Conservation (phyloP, 2,113 vertebrate species). For the Clinocottus analis region DNA sequence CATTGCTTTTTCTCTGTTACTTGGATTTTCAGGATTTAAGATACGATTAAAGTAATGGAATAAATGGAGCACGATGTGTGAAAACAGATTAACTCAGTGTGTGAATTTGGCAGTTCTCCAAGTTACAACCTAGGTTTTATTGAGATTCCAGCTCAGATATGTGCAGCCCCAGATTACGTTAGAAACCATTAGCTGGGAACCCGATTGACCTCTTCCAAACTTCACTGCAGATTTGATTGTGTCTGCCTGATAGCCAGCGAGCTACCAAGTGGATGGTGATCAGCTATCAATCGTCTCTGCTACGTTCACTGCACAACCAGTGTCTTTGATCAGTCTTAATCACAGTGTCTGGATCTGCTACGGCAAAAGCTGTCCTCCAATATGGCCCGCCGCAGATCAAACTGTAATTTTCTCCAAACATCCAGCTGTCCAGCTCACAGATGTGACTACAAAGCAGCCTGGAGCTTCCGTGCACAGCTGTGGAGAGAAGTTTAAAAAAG, state of each 20-base stretch:
- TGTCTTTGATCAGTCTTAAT: constrained; percentile 72
- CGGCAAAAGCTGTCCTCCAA: constrained; percentile 62
- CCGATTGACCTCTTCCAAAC: constrained; percentile 38
- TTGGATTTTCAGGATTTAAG: constrained; percentile 22
- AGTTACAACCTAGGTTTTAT: constrained; percentile 46
- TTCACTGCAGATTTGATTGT: constrained; percentile 22
- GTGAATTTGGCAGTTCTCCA: constrained; percentile 34
- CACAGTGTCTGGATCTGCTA: constrained; percentile 49
- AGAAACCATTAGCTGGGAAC: constrained; percentile 46
- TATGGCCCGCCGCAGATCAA: constrained; percentile 64
- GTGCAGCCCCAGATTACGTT: constrained; percentile 35
- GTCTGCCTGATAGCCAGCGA: constrained; percentile 29
- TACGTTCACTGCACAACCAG: constrained; percentile 43
- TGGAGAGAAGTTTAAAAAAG: constrained; percentile 70
- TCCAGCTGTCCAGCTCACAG: constrained; percentile 79
- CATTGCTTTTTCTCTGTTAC: constrained; percentile 8
- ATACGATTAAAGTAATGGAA: constrained; percentile 46
- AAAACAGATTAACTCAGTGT: constrained; percentile 31
- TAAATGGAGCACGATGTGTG: constrained; percentile 36
- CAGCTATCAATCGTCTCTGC: constrained; percentile 39
- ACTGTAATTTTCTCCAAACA: constrained; percentile 76
- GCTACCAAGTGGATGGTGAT: constrained; percentile 31
- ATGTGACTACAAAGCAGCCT: constrained; percentile 79
- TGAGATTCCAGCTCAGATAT: constrained; percentile 25
- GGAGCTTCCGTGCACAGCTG: constrained; percentile 78